A percentile compares a stretch with the other conserved stretches of the same genome.
Evolutionary conservation across 2,888 invertebrate species (phyloP).

Genomic region (Cephus runcator): DNA sequence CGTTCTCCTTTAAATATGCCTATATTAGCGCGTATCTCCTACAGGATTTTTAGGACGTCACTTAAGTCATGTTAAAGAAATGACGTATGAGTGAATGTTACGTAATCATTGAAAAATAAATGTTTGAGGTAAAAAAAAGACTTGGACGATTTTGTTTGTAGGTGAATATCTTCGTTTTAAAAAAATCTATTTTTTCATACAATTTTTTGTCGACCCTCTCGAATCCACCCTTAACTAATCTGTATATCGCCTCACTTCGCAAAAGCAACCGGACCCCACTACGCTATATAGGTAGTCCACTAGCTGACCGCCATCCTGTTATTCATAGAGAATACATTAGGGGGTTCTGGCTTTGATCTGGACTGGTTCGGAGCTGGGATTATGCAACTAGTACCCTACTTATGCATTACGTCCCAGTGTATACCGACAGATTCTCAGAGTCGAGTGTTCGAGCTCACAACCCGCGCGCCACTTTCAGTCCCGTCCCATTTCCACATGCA

Average conservation of each 20-base stretch:
- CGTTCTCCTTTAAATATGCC: not conserved
- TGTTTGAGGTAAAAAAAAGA: no score
- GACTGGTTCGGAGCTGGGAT: slow-evolving; percentile 41
- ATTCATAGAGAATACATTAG: slow-evolving; percentile 61
- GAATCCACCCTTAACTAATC: not conserved
- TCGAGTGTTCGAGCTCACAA: not conserved
- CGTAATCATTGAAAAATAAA: not conserved
- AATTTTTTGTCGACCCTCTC: not conserved
- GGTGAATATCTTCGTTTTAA: not conserved
- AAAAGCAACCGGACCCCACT: not conserved
- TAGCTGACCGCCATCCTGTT: slow-evolving; percentile 27
- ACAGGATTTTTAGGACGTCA: not conserved
- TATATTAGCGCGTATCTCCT: not conserved
- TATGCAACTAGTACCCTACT: slow-evolving; percentile 40
- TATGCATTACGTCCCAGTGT: not conserved
- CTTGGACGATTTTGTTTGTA: no score
- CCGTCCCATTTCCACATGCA: not conserved
- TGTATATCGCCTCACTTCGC: not conserved
- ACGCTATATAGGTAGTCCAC: not conserved
- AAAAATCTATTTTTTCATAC: not conserved
- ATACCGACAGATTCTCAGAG: not conserved
- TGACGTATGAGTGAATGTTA: not conserved
- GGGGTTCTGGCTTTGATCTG: slow-evolving; percentile 57
- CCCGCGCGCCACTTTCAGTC: not conserved
- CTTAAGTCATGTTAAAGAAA: not conserved